Evolutionary conservation across 1,140 invertebrate genomes (phyloP).

Genomic region (Drosophila quadrilineata): DNA sequence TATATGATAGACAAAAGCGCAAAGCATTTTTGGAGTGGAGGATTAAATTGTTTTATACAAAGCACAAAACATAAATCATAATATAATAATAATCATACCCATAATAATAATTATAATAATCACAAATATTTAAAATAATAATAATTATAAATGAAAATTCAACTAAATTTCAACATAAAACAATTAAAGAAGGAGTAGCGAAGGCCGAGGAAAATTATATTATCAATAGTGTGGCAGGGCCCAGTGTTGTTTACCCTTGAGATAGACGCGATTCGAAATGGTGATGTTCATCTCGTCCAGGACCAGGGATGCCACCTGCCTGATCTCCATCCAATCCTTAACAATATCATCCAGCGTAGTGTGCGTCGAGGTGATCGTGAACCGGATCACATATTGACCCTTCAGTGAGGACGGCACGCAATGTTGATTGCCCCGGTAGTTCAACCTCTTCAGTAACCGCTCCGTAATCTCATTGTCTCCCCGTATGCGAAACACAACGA

Average conservation of each 20-base stretch:
- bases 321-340: conserved; percentile 95
- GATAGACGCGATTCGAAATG: conserved; percentile 85
- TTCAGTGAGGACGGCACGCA: conserved; percentile 96
- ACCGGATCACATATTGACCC: conserved; percentile 93
- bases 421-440: conserved; percentile 92
- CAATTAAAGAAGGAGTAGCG: not conserved
- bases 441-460: conserved; percentile 92
- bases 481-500: conserved; percentile 95
- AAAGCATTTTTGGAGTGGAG: conserved; percentile 44
- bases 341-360: conserved; percentile 95
- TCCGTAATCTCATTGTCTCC: conserved; percentile 93
- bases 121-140: conserved; percentile 3
- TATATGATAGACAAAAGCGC: no score
- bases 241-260: conserved; percentile 87
- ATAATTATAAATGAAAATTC: conserved; percentile 21
- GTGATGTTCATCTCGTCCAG: conserved; percentile 84
- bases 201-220: not conserved
- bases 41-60: conserved; percentile 41
- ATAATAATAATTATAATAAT: no score
- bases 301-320: conserved; percentile 88
- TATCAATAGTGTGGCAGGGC: conserved; percentile 37
- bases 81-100: no score
- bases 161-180: conserved; percentile 17
- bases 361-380: conserved; percentile 94
- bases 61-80: conserved; percentile 14